Percentiles rank a stretch among this genome's conserved stretches.
Evolutionary conservation across 2,113 vertebrate genomes (phyloP).

Genomic region (Symphodus melops): DNA sequence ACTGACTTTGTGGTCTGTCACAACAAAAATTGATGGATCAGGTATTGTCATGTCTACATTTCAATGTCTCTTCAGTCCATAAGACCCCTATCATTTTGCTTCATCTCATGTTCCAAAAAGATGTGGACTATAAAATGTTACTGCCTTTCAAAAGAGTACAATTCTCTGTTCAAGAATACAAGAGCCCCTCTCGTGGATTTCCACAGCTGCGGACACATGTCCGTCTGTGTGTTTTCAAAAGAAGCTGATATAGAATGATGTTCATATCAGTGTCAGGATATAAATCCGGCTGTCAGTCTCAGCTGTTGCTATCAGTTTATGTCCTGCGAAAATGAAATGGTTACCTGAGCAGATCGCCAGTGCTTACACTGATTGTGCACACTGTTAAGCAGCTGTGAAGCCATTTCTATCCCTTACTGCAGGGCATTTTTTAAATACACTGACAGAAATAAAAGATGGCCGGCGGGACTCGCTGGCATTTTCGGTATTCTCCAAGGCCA

Average conservation of each 20-base stretch:
- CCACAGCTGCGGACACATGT: slow-evolving; percentile 66
- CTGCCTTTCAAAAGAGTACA: slow-evolving; percentile 21
- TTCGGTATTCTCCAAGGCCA: slow-evolving; percentile 27
- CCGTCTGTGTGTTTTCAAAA: slow-evolving; percentile 47
- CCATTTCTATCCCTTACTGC: slow-evolving; percentile 33
- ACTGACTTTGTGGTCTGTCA: slow-evolving; percentile 18
- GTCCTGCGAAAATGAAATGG: slow-evolving; percentile 67
- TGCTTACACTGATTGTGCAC: slow-evolving; percentile 57
- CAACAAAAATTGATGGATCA: slow-evolving; percentile 39
- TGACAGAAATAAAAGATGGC: slow-evolving; percentile 33
- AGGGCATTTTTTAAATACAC: slow-evolving; percentile 51
- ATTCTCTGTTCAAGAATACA: slow-evolving; percentile 24
- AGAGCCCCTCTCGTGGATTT: slow-evolving; percentile 43
- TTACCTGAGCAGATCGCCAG: slow-evolving; percentile 69
- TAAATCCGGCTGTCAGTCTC: slow-evolving; percentile 73
- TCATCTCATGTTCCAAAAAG: slow-evolving; percentile 36
- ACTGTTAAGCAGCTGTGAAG: slow-evolving; percentile 53
- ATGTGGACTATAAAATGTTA: slow-evolving; percentile 23
- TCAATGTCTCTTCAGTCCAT: slow-evolving; percentile 24
- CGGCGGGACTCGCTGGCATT: slow-evolving; percentile 22
- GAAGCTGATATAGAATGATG: slow-evolving; percentile 63
- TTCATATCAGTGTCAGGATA: slow-evolving; percentile 64
- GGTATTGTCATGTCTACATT: slow-evolving; percentile 32
- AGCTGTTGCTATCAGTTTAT: slow-evolving; percentile 72
- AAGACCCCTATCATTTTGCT: slow-evolving; percentile 22